Base-by-base conservation (phyloP, 1,140 invertebrate species). In the Euglossa dilemma region DNA sequence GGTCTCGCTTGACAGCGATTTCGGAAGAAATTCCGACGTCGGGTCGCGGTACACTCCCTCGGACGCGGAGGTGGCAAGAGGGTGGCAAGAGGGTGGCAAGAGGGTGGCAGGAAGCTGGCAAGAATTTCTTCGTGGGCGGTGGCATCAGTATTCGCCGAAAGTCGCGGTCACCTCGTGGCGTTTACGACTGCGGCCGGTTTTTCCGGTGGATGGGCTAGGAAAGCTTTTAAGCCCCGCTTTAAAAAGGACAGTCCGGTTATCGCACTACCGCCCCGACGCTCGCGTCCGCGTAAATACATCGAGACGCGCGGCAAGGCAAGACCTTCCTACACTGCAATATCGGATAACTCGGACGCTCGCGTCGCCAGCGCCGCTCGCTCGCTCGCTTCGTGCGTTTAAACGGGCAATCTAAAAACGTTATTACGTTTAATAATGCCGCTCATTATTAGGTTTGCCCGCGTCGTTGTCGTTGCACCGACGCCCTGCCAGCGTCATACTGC, bases 351-450 rank as follows among this genome's bases (percentile, higher is more conserved):
- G 45, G 72, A 73, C 59, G 72, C 66, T 59, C 74, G 85, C 89
- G 16, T 20, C 16, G 9, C 8, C n/a, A n/a, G n/a, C n/a, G n/a
- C n/a, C n/a, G n/a, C n/a, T n/a, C n/a, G n/a, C n/a, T n/a, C n/a
- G 28, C 12, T 36, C 61, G 86, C 88, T 77, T 91, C 90, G 92
- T 92, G 91, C 91, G 92, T 92, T 92, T 92, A 92, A 92, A 92
- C 87, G 90, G 80, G 85, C 64, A 67, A 80, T 79, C 87, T 90
- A 87, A 87, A 90, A 92, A 90, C 84, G 84, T 84, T 85, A 85
- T 90, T 85, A 71, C 85, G 86, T 66, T 88, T 88, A 89, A 88
- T 88, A 90, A 85, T 80, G 69, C 56, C 54, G 54, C 50, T 67
- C 57, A 67, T 82, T 75, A 82, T 82, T 82, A 76, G 77, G 61